Base-by-base conservation (phyloP, 1,140 invertebrate species). In the Drosophila ercepeae region DNA sequence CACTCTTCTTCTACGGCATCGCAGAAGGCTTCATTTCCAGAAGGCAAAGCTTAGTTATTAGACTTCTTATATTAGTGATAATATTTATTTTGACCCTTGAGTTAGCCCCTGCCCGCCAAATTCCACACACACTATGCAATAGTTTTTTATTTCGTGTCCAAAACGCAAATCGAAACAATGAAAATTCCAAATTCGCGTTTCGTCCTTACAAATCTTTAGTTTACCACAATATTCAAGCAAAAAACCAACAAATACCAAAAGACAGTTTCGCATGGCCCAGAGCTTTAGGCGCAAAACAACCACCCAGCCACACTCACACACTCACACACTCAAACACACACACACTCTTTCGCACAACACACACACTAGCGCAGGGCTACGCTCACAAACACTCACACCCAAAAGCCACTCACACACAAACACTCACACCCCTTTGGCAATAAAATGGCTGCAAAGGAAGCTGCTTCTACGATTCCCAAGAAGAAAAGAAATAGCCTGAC, bases 361-460 rank as follows among this genome's bases (percentile, higher is more conserved):
- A 68, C 52, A 50, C 45, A 53, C 50, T 49, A 27, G 46, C n/a
- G 59, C 81, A 86, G 75, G 72, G 81, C 76, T 79, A 71, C 57
- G 55, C 52, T 54, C 36, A 50, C 9, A 49, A 42, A 59, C 34
- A 51, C 58, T 53, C 34, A 48, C 52, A 41, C 34, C 42, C 52
- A 41, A 55, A 46, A 51, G 36, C 48, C 21, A 54, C 42, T 54
- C 42, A 60, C 25, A 58, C 32, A 65, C 48, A 51, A 42, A 75
- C 51, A 65, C 81, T 65, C 81, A 81, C 73, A 69, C 81, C 65
- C 86, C 57, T 88, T 88, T 88, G 63, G 78, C 73, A 71, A 88
- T 78, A 88, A 88, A 88, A 88, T 88, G 82, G 82, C 82, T 88
- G 82, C 78, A 88, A 86, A 88, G 69, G 82, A 88, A 86, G 82